phyloP scores from a whole-genome alignment of 1,140 invertebrate species.

The Plectus sambesii region DNA sequence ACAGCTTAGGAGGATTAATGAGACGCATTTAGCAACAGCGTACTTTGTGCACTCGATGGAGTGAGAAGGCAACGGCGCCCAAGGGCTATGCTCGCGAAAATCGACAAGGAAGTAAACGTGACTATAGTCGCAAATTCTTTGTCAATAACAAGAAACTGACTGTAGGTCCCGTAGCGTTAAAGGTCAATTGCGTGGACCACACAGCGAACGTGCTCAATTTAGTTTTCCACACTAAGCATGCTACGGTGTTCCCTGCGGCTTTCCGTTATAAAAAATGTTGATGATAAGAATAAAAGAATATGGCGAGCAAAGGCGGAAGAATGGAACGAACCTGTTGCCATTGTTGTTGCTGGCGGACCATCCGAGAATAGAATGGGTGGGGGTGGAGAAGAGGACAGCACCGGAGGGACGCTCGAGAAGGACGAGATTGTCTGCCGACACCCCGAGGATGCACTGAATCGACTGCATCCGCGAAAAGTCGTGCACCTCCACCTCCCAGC shows the following conservation, averaged over 20 bases:
- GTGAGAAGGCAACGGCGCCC: too few species aligned
- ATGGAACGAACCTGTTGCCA: not conserved
- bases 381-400: conserved; percentile 72
- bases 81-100: too few species aligned
- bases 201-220: too few species aligned
- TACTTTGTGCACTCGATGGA: too few species aligned
- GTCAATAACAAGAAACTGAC: not conserved
- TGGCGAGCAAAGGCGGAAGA: not conserved
- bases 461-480: conserved; percentile 52
- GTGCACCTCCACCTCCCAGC: conserved; percentile 63
- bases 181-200: too few species aligned
- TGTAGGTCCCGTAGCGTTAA: too few species aligned
- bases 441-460: conserved; percentile 69
- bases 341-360: conserved; percentile 55
- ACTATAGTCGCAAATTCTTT: too few species aligned
- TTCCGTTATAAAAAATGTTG: not conserved
- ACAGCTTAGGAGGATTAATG: too few species aligned
- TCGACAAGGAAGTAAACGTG: too few species aligned
- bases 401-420: conserved; percentile 67
- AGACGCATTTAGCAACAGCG: too few species aligned
- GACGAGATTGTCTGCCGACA: conserved; percentile 73
- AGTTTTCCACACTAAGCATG: too few species aligned
- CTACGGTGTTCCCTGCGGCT: too few species aligned
- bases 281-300: not conserved
- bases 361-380: conserved; percentile 69